A percentile compares a stretch with the other conserved stretches of the same genome.
These are phyloP conservation scores for Dendrocincla fuliginosa DNA, from an alignment of 2,797 vertebrate species.

Conservation along the genomic window DNA sequence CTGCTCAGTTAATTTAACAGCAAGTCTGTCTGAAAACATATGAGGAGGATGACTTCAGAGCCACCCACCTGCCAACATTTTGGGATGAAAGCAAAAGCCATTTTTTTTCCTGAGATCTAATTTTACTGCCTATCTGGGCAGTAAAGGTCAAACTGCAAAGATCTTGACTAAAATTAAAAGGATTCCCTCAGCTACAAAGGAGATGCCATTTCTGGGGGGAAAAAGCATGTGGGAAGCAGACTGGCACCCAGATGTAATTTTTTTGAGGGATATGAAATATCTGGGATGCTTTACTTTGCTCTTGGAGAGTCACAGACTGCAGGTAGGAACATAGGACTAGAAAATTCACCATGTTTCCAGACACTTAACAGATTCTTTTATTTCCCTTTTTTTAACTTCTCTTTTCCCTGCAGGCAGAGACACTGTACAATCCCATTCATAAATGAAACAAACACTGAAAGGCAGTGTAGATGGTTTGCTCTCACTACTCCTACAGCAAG, in stretches of 20 bases:
- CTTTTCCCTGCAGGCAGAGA: background rate
- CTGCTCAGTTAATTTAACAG: background rate
- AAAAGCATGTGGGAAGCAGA: background rate
- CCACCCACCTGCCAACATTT: background rate
- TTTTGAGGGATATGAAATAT: background rate
- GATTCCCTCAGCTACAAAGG: background rate
- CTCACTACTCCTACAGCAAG: conserved; percentile 44
- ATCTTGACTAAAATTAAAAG: background rate
- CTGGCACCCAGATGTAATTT: background rate
- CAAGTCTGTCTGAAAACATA: background rate
- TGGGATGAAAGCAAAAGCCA: background rate
- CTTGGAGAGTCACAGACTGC: background rate
- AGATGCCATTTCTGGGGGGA: background rate
- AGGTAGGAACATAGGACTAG: background rate
- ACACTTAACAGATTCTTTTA: background rate
- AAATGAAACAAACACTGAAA: conserved; percentile 3
- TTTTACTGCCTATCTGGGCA: background rate
- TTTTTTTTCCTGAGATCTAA: background rate
- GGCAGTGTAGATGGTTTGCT: background rate
- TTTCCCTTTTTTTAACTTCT: background rate
- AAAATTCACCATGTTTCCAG: background rate
- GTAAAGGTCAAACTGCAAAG: background rate
- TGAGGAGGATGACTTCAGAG: background rate
- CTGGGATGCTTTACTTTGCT: background rate
- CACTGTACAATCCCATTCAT: conserved; percentile 34